phyloP scores from a whole-genome alignment of 2,888 invertebrate genomes.

The Epirrhoe tristata region DNA sequence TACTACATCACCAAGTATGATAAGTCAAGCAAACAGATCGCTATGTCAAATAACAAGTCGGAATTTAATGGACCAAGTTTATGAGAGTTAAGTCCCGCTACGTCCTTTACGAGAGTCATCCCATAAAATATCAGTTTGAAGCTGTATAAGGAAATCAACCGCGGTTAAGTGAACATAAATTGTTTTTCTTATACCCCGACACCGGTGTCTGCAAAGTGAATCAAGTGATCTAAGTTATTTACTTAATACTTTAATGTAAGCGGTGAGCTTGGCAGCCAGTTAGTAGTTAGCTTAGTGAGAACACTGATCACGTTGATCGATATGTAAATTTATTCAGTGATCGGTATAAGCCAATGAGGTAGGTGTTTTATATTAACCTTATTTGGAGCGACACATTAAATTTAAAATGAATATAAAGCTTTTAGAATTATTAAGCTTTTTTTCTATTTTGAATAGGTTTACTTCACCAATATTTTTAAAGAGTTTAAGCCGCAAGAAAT shows the following conservation, averaged over 20 bases:
- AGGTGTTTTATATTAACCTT: conserved; percentile 80
- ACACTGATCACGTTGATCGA: conserved; percentile 76
- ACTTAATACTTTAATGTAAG: conserved; percentile 64
- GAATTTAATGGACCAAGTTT: conserved; percentile 40
- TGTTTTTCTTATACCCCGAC: conserved; percentile 55
- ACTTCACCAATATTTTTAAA: too few relatives aligned
- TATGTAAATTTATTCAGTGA: conserved; percentile 83
- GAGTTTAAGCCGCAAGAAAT: too few relatives aligned
- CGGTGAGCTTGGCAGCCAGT: conserved; percentile 62
- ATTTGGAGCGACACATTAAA: conserved; percentile 68
- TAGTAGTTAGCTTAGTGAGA: conserved; percentile 71
- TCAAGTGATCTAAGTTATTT: conserved; percentile 49
- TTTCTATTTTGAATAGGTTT: too few relatives aligned
- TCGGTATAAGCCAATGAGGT: conserved; percentile 72
- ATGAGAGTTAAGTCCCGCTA: conserved; percentile 40
- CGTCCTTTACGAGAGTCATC: conserved; percentile 43
- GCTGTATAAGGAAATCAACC: conserved; percentile 44
- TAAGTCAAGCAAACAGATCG: conserved; percentile 15
- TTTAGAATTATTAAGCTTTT: conserved; percentile 13
- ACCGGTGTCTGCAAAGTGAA: conserved; percentile 49
- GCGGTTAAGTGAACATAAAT: conserved; percentile 44
- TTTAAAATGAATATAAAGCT: conserved; percentile 53
- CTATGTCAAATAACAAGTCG: conserved; percentile 25
- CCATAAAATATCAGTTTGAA: conserved; percentile 41
- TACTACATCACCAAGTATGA: conserved; percentile 19